phyloP scores from a whole-genome alignment of 2,888 invertebrate species.

The Magallana nippona region DNA sequence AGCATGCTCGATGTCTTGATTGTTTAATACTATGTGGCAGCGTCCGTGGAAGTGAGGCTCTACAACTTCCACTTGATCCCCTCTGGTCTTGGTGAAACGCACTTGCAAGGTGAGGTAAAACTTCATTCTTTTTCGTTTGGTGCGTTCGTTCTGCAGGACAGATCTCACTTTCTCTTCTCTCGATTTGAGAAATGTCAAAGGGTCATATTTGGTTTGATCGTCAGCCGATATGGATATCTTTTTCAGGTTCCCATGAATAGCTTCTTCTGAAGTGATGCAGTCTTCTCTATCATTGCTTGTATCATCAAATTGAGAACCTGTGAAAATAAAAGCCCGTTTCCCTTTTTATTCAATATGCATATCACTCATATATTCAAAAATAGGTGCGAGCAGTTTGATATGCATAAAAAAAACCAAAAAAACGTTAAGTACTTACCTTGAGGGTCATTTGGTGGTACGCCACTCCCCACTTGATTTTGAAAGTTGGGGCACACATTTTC shows the following conservation, averaged over 20 bases:
- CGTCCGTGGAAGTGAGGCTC: background rate
- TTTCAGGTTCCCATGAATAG: slow-evolving; percentile 1
- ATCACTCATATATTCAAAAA: background rate
- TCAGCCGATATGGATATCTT: background rate
- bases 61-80: too few species aligned
- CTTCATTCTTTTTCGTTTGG: background rate
- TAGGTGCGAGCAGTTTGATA: background rate
- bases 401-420: background rate
- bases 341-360: too few species aligned
- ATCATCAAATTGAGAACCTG: background rate
- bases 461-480: background rate
- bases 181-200: background rate
- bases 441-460: background rate
- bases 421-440: background rate
- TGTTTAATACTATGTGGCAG: slow-evolving; percentile 19
- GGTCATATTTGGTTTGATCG: background rate
- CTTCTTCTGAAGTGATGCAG: background rate
- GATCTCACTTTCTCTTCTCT: background rate
- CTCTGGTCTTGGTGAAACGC: too few species aligned
- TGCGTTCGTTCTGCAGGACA: background rate
- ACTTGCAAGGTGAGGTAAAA: background rate
- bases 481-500: background rate
- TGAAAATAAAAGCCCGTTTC: background rate
- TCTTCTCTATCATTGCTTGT: background rate
- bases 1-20: background rate